Evolutionary conservation across 1,140 invertebrate genomes (phyloP).

Genomic region (Charaxes varanes): DNA sequence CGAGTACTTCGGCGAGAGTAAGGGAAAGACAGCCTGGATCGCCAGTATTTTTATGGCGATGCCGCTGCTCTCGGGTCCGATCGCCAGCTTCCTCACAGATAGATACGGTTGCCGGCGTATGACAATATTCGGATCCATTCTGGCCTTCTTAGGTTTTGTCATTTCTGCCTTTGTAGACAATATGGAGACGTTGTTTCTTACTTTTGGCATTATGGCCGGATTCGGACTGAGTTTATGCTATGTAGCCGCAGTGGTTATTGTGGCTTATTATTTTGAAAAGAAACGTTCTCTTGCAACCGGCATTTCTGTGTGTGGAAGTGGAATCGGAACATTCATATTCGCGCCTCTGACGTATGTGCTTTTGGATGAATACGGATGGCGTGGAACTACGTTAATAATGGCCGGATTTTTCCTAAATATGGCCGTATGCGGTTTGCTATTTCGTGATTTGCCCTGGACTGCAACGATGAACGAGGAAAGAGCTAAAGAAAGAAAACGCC

Average conservation of each 20-base stretch:
- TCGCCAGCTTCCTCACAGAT: constrained; percentile 91
- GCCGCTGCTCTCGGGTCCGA: constrained; percentile 90
- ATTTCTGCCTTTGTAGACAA: constrained; percentile 85
- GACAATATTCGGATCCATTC: constrained; percentile 85
- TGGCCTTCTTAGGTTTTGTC: constrained; percentile 88
- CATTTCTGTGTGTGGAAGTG: constrained; percentile 92
- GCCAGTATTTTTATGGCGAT: constrained; percentile 93
- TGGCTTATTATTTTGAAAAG: constrained; percentile 97
- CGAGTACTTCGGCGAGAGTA: constrained; percentile 85
- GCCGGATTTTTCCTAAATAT: constrained; percentile 91
- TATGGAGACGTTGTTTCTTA: constrained; percentile 87
- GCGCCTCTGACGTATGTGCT: constrained; percentile 88
- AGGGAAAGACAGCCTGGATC: constrained; percentile 93
- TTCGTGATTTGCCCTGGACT: constrained; percentile 88
- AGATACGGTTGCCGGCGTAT: constrained; percentile 88
- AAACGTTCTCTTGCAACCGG: constrained; percentile 94
- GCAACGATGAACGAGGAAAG: constrained; percentile 78
- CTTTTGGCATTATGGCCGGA: constrained; percentile 90
- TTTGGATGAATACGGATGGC: constrained; percentile 88
- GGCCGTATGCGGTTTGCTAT: constrained; percentile 89
- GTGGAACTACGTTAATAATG: constrained; percentile 87
- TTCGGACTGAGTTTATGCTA: constrained; percentile 91
- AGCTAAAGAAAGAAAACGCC: constrained; percentile 77
- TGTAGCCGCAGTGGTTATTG: constrained; percentile 93
- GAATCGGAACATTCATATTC: constrained; percentile 93